Conservation (phyloP, 2,797 vertebrate species). For the Diplodus sargus region DNA sequence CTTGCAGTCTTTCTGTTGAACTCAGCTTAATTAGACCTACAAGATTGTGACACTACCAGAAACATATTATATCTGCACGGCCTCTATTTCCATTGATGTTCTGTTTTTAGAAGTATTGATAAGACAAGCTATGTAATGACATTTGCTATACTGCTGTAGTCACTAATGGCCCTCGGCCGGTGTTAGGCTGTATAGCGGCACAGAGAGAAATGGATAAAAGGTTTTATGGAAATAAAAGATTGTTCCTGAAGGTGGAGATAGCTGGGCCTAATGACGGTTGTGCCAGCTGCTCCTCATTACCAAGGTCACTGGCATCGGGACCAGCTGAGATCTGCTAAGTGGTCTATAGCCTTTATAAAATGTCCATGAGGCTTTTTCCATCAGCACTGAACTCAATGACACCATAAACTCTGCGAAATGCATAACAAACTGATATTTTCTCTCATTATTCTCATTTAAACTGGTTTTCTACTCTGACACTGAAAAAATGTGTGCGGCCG, state of each 20-base stretch:
- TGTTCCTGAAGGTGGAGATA: constrained; percentile 70
- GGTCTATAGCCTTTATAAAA: constrained; percentile 67
- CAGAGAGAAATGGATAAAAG: constrained; percentile 66
- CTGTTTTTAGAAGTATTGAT: constrained; percentile 82
- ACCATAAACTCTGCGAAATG: constrained; percentile 51
- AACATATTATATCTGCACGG: constrained; percentile 72
- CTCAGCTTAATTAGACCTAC: constrained; percentile 80
- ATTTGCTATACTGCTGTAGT: constrained; percentile 72
- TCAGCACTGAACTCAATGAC: constrained; percentile 54
- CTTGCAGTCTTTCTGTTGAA: constrained; percentile 72
- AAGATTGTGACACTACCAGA: constrained; percentile 74
- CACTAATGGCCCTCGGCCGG: constrained; percentile 65
- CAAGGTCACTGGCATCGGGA: constrained; percentile 72
- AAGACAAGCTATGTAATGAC: constrained; percentile 76
- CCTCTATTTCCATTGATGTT: constrained; percentile 74
- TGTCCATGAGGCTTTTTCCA: constrained; percentile 56
- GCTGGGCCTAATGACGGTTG: constrained; percentile 70
- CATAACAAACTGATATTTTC: constrained; percentile 47
- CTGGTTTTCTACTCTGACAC: constrained; percentile 23
- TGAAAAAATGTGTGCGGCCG: constrained; percentile 28
- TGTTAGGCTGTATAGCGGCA: constrained; percentile 57
- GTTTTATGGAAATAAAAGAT: constrained; percentile 74
- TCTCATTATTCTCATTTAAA: constrained; percentile 54
- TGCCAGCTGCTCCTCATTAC: constrained; percentile 75
- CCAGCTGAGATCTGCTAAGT: constrained; percentile 73